phyloP scores from a whole-genome alignment of 2,113 vertebrate species.

The Antigone vipio region DNA sequence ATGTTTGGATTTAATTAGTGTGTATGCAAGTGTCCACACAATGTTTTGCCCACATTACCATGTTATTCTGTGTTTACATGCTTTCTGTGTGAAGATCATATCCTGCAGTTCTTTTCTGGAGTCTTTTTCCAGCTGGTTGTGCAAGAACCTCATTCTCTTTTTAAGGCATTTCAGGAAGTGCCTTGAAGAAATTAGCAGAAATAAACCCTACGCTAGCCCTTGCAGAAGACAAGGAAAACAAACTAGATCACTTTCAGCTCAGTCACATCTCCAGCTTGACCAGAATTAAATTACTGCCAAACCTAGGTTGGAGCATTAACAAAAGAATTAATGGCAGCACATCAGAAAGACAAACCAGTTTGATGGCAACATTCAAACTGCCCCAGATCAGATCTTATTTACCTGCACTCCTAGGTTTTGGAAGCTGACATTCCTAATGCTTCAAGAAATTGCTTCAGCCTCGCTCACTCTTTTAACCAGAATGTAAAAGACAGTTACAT shows the following conservation, averaged over 20 bases:
- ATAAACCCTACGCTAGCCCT: neutral
- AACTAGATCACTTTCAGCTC: neutral
- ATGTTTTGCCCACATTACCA: neutral
- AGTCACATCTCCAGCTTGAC: neutral
- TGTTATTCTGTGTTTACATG: neutral
- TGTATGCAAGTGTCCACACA: neutral
- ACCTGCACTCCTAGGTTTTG: neutral
- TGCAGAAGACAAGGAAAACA: neutral
- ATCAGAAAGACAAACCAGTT: neutral
- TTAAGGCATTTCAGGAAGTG: constrained; percentile 11
- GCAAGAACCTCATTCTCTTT: neutral
- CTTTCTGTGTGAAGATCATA: neutral
- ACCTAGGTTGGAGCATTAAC: neutral
- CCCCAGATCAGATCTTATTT: neutral
- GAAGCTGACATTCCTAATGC: neutral
- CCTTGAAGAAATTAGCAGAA: neutral
- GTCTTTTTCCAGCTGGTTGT: neutral
- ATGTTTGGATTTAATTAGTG: neutral
- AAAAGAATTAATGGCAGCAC: neutral
- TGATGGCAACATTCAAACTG: neutral
- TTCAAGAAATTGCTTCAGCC: neutral
- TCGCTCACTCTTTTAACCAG: neutral
- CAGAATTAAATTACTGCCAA: neutral
- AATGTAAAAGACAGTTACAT: neutral
- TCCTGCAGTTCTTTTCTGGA: neutral